Evolutionary conservation across 2,888 invertebrate species (phyloP).

Genomic region (Leptarthrus brevirostris): DNA sequence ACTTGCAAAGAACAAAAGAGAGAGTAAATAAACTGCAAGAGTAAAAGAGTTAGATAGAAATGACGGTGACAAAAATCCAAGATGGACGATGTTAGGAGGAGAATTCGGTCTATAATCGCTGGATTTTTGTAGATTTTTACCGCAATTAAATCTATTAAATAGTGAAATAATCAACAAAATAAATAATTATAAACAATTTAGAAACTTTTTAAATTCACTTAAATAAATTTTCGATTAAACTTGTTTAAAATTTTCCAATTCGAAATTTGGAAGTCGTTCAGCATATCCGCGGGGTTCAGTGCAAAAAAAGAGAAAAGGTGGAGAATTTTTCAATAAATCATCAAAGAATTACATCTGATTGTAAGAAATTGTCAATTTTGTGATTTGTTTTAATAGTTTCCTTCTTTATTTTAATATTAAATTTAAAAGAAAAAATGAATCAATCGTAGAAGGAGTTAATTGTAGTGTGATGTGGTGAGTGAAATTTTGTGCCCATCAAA

Average conservation of each 20-base stretch:
- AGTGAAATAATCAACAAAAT: conserved; percentile 36
- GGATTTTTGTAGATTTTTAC: conserved; percentile 49
- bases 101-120: conserved; percentile 49
- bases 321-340: neutral
- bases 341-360: neutral
- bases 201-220: conserved; percentile 14
- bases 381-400: conserved; percentile 4
- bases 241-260: neutral
- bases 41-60: conserved; percentile 29
- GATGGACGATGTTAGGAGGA: conserved; percentile 51
- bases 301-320: conserved; percentile 35
- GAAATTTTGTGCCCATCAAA: conserved; percentile 32
- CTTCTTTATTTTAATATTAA: neutral
- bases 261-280: conserved; percentile 29
- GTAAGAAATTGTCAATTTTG: conserved; percentile 12
- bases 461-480: conserved; percentile 11
- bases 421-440: neutral
- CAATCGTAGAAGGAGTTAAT: neutral
- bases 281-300: conserved; percentile 44
- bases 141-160: conserved; percentile 11
- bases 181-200: conserved; percentile 10
- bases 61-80: conserved; percentile 52
- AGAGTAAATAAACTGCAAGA: conserved; percentile 15
- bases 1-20: conserved; percentile 27
- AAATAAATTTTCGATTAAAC: neutral